Base-by-base conservation (phyloP, 2,113 vertebrate genomes). In the Rana temporaria region DNA sequence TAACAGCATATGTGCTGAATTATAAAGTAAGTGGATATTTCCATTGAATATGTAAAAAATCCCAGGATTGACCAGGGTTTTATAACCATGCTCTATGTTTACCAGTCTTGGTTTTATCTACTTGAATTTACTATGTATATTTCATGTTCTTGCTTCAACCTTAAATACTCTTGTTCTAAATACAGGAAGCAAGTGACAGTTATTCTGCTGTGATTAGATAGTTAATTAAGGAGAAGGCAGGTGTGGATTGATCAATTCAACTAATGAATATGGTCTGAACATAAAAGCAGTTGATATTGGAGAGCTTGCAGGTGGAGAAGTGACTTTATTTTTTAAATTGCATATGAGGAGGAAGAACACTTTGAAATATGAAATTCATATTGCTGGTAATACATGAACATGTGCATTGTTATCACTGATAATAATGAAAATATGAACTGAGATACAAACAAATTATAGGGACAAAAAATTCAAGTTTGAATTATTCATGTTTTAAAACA, bases 261-360 rank as follows among this genome's bases (percentile, higher is more conserved):
- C 64, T 82, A 86, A 86, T 86, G 91, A 91, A 88, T 90, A 89
- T 91, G 79, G 89, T 88, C 87, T 90, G 87, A 88, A 93, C 91
- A 88, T 90, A 87, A 89, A 94, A 92, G 89, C 91, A 91, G 91
- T 88, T 91, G 91, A 90, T 91, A 83, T 89, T 82, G 90, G 86
- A 93, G 89, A 90, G 89, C 84, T 92, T 89, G 90, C 90, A 92
- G 90, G 92, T 92, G 92, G 91, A 89, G 1, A 34, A 78, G 70
- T 75, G 53, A 82, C 76, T 38, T 75, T 82, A 60, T 76, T 66
- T 66, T 82, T 75, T 82, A 82, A 82, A 82, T 82, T 82, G 52
- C 80, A 75, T 82, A 82, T 68, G 53, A 82, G 71, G 66, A 26
- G 60, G 32, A 74, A 24, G 48, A 82, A 76, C 20, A 60, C 48